phyloP scores from a whole-genome alignment of 2,888 invertebrate species.

The Odontothrips loti region DNA sequence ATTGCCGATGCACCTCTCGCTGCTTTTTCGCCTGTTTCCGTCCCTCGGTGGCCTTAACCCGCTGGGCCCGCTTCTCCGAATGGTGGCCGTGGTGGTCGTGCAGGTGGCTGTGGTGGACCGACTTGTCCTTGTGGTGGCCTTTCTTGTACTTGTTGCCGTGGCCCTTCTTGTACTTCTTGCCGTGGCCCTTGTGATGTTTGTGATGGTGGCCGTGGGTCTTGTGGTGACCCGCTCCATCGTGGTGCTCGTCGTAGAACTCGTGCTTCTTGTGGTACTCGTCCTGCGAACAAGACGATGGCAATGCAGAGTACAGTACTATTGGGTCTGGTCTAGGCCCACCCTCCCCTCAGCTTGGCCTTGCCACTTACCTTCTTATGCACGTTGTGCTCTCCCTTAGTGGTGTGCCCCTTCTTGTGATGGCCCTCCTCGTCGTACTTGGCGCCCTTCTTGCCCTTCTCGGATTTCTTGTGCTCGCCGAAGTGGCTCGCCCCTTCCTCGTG shows the following conservation, averaged over 20 bases:
- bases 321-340: background rate
- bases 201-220: constrained; percentile 60
- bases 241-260: constrained; percentile 70
- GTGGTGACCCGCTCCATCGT: constrained; percentile 62
- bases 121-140: constrained; percentile 30
- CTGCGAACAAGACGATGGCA: constrained; percentile 39
- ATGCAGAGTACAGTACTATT: background rate
- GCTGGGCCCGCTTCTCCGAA: background rate
- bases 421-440: constrained; percentile 52
- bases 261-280: constrained; percentile 71
- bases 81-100: constrained; percentile 44
- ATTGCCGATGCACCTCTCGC: constrained; percentile 54
- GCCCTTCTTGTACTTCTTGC: constrained; percentile 39
- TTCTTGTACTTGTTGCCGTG: constrained; percentile 32
- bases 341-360: constrained; percentile 33
- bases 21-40: constrained; percentile 50
- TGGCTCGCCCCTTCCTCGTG: constrained; percentile 62
- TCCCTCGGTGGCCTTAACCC: constrained; percentile 36
- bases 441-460: constrained; percentile 63
- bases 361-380: constrained; percentile 59
- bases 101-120: constrained; percentile 51
- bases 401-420: constrained; percentile 67
- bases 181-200: constrained; percentile 52
- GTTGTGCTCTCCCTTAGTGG: constrained; percentile 69
- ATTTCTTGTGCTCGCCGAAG: constrained; percentile 61